phyloP scores from a whole-genome alignment of 1,140 invertebrate species.

The Temnothorax curvispinosus region DNA sequence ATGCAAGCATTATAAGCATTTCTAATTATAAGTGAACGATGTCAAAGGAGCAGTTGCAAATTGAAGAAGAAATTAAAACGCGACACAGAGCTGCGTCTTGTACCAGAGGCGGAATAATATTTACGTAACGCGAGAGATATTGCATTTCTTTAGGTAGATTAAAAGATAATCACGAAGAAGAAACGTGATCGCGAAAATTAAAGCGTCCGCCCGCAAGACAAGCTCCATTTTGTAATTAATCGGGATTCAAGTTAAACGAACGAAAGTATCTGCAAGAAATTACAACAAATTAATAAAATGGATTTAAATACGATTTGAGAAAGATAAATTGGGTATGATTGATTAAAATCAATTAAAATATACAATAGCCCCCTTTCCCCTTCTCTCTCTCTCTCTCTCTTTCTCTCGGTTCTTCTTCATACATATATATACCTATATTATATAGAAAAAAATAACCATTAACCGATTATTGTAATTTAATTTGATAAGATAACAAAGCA shows the following conservation, averaged over 20 bases:
- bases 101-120: constrained; percentile 16
- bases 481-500: background rate
- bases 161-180: constrained; percentile 1
- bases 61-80: constrained; percentile 1
- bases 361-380: background rate
- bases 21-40: background rate
- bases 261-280: background rate
- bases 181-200: constrained; percentile 14
- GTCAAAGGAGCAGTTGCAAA: background rate
- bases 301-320: background rate
- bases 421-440: background rate
- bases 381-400: background rate
- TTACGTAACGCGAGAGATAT: constrained; percentile 37
- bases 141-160: constrained; percentile 19
- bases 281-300: background rate
- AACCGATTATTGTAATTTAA: background rate
- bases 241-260: background rate
- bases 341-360: background rate
- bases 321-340: background rate
- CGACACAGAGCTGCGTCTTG: background rate
- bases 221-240: background rate
- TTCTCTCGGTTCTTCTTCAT: no score
- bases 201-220: background rate
- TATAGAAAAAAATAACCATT: background rate
- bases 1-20: background rate